Base-by-base conservation (phyloP, 2,797 vertebrate genomes). In the Todus mexicanus region DNA sequence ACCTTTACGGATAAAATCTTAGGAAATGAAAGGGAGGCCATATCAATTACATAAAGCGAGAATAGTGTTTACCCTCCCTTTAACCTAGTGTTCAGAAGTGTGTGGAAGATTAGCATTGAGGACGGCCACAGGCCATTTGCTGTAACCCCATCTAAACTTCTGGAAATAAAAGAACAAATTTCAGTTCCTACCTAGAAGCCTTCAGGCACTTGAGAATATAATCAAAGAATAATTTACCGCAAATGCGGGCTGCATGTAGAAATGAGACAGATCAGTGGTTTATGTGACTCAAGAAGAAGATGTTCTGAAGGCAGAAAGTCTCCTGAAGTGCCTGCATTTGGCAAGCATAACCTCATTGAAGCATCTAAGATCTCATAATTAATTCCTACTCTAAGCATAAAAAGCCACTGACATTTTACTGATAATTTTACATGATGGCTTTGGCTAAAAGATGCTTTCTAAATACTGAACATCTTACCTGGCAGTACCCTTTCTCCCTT, bases 91-190 rank as follows among this genome's bases (percentile, higher is more conserved):
- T 66, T 51, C 61, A 73, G 68, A 82, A 64, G 84, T 4, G 11
- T 94, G 92, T 85, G 84, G 92, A 90, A 53, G 71, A 79, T 70
- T 16, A 79, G 90, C 80, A 86, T 90, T 73, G 88, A 78, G 79
- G 42, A 61, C 50, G 93, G 90, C 72, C 79, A 83, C 0, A 13
- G 90, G 84, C 81, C 84, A 85, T 89, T 93, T 80, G 87, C 87
- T 85, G 61, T 70, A 57, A 47, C 22, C 57, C 11, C 70, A 86
- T 57, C 74, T 80, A 69, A 91, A 80, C 84, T 87, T 93, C 91
- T 92, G 89, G 91, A 94, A 92, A 87, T 61, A 63, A 87, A 83
- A 83, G 53, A 68, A 53, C 25, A 21, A 35, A 29, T 68, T 84
- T 71, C 82, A 89, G 64, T 53, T 91, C 40, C 47, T 82, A 87